Conservation (phyloP, 2,888 invertebrate genomes). For the Aspidiotus rigidus region DNA sequence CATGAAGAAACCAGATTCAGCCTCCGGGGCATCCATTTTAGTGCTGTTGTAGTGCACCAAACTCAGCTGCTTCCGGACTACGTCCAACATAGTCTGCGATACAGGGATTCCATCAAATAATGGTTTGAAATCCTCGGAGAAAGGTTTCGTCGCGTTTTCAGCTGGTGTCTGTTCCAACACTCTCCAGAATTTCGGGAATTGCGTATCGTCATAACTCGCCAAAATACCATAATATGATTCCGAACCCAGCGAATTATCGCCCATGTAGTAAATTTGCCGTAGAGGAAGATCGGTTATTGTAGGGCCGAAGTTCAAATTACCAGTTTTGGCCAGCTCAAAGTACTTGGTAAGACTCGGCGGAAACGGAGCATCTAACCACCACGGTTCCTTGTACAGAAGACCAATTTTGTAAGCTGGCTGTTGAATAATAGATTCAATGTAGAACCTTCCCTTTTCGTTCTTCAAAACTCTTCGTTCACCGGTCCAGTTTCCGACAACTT, state of each 20-base stretch:
- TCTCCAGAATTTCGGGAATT: not conserved
- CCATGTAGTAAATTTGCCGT: not conserved
- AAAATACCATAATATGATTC: not conserved
- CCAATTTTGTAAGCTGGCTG: conserved; percentile 5
- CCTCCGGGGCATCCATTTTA: not conserved
- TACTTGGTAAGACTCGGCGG: not conserved
- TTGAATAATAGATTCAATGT: not conserved
- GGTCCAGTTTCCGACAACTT: not conserved
- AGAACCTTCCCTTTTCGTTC: not conserved
- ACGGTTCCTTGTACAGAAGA: not conserved
- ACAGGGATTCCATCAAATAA: not conserved
- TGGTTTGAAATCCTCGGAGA: not conserved
- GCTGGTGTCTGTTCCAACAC: not conserved
- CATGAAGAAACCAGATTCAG: not conserved
- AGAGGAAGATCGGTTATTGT: not conserved
- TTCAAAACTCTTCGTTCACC: not conserved
- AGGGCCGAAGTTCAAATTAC: not conserved
- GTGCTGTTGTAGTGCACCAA: not conserved
- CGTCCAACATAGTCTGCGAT: not conserved
- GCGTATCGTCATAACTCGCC: not conserved
- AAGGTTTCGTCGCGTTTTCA: not conserved
- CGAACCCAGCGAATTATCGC: not conserved
- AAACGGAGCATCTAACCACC: not conserved
- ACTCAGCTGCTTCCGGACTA: not conserved
- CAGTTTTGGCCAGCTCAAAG: not conserved